Evolutionary conservation across 2,797 vertebrate species (phyloP).

Genomic region (Microcaecilia unicolor): DNA sequence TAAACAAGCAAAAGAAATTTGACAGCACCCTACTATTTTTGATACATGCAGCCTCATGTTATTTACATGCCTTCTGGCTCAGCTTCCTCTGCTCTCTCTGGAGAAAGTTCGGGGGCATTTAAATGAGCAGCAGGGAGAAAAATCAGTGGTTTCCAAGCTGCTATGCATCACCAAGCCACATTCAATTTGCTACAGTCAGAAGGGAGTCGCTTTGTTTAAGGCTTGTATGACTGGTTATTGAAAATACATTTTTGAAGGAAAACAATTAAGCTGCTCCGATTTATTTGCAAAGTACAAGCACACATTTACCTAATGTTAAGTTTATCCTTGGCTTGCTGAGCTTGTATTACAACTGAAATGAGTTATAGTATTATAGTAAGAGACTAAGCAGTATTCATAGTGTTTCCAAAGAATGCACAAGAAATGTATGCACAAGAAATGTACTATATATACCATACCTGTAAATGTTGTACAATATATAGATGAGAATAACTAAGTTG

Average conservation of each 20-base stretch:
- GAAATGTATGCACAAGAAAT: no score
- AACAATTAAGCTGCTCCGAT: not conserved
- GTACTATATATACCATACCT: no score
- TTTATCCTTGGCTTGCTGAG: no score
- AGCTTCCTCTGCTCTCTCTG: not conserved
- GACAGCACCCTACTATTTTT: conserved; percentile 7
- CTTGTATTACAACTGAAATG: no score
- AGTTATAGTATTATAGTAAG: no score
- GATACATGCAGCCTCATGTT: conserved; percentile 2
- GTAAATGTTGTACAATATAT: no score
- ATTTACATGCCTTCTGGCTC: conserved; percentile 10
- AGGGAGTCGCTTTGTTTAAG: conserved; percentile 14
- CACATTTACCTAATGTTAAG: no score
- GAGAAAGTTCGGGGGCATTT: conserved; percentile 7
- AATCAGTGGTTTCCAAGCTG: conserved; percentile 3
- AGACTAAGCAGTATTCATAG: no score
- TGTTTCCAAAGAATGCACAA: no score
- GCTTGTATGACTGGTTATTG: conserved; percentile 4
- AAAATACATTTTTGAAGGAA: not conserved
- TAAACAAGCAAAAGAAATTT: conserved; percentile 12
- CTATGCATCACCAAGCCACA: conserved; percentile 16
- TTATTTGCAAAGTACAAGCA: not conserved
- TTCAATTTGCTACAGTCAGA: conserved; percentile 11
- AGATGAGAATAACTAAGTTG: no score
- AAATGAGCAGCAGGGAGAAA: not conserved